Percentiles rank a stretch among this genome's conserved stretches.
Evolutionary conservation across 2,797 vertebrate species (phyloP).

Genomic region (Monodelphis domestica): DNA sequence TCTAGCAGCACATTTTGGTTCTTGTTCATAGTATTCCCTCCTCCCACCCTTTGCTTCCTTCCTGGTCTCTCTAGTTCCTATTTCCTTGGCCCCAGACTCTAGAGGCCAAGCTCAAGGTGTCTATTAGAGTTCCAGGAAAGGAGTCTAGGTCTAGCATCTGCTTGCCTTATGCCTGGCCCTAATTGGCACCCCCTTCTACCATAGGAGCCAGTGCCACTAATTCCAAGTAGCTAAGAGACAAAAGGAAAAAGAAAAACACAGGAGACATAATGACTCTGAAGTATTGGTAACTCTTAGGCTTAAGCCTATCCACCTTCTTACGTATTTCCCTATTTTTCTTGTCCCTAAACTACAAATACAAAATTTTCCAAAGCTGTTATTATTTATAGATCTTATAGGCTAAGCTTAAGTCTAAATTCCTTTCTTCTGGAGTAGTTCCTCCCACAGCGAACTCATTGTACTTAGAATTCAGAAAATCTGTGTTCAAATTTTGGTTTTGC

Average conservation of each 20-base stretch:
- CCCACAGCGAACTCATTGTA: neutral
- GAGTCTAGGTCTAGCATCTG: neutral
- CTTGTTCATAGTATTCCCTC: neutral
- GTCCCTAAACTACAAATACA: neutral
- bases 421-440: neutral
- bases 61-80: neutral
- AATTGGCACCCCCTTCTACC: rapidly evolving
- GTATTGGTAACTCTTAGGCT: neutral
- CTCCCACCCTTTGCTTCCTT: neutral
- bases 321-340: neutral
- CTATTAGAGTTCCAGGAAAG: neutral
- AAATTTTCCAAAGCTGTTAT: neutral
- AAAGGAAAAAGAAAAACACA: neutral
- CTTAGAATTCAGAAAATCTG: neutral
- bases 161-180: neutral
- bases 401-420: neutral
- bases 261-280: neutral
- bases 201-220: neutral
- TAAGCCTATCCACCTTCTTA: neutral
- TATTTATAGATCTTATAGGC: neutral
- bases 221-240: neutral
- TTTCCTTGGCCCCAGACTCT: neutral
- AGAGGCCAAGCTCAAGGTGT: neutral
- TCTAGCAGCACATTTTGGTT: neutral
- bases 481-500: neutral